Evolutionary conservation across 1,140 invertebrate genomes (phyloP), one percentile per base, ranked within the genome.

Genomic region (Brachionus paranguensis): DNA sequence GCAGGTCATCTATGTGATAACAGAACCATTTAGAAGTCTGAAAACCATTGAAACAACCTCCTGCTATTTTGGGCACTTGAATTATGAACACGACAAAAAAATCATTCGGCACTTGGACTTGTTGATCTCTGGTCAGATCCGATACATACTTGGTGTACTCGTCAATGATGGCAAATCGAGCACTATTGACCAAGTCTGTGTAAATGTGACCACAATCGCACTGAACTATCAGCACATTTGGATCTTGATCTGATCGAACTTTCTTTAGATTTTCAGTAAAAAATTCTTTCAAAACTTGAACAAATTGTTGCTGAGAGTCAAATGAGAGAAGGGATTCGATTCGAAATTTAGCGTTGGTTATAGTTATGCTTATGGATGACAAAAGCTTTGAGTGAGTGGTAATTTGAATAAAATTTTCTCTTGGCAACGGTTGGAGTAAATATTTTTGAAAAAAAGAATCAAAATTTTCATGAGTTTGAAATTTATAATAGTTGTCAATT

Each of bases 141-240:
- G 78, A 65, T 3, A 27, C 45, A 53, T 85, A 11, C 43, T 12
- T 76, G 1, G 45, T 14, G 17, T 50, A 76, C 20, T 76, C 72
- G 17, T 76, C 72, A 50, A 76, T 76, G 7, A 76, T 76, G 24
- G 72, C 50, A 79, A 87, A 87, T 41, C 87, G 85, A 27, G 87
- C 87, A 86, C 87, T 87, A 24, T 86, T 87, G 5, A 88, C 85
- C 43, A 88, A 85, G 33, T 86, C 86, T 27, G 84, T 78, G 81
- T 88, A 86, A 12, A 85, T 64, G 55, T 88, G 86, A 12, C 87
- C 87, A 85, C 86, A 86, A 24, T 88, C 88, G 86, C 87, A 88
- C 68, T 88, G 88, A 37, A 89, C 76, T 24, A 89, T 84, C 55
- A 89, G 70, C 17, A 89, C 68, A 29, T 84, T 86, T 29, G 83